Evolutionary conservation across 1,140 invertebrate species (phyloP).

Genomic region (Lordiphosa clarofinis): DNA sequence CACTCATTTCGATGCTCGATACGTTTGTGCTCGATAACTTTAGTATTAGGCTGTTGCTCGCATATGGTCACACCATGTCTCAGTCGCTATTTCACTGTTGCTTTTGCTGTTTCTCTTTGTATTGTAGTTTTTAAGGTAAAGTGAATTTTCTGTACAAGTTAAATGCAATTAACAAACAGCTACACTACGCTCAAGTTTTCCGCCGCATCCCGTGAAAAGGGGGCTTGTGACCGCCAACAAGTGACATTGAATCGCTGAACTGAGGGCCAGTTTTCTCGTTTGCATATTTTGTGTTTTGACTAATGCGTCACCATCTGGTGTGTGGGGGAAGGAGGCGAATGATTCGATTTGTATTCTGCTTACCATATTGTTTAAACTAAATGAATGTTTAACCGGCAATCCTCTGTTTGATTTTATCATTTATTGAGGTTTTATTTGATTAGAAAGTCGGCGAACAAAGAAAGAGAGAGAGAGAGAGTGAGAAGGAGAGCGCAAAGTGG

Average conservation of each 20-base stretch:
- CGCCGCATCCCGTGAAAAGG: not conserved
- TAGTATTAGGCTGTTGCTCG: too few species aligned
- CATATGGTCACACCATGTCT: too few species aligned
- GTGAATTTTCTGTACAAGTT: conserved; percentile 8
- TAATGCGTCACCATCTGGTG: conserved; percentile 63
- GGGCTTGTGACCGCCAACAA: not conserved
- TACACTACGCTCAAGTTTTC: not conserved
- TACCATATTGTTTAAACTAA: conserved; percentile 41
- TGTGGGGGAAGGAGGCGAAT: conserved; percentile 2
- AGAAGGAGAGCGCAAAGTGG: not conserved
- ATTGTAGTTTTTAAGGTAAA: conserved; percentile 32
- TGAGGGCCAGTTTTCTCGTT: conserved; percentile 1
- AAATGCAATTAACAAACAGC: not conserved
- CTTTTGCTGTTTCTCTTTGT: not conserved
- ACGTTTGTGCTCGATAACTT: too few species aligned
- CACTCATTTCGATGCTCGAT: too few species aligned
- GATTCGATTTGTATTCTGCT: conserved; percentile 25
- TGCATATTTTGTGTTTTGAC: conserved; percentile 35
- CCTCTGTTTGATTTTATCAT: conserved; percentile 20
- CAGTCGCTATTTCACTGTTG: too few species aligned
- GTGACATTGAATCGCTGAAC: not conserved
- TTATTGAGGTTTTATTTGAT: conserved; percentile 56
- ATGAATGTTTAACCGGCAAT: conserved; percentile 50
- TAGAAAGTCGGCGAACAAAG: conserved; percentile 57
- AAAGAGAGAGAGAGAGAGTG: conserved; percentile 3